Evolutionary conservation across 2,113 vertebrate species (phyloP), one percentile per base, ranked within the genome.

Genomic region (Triplophysa dalaica): DNA sequence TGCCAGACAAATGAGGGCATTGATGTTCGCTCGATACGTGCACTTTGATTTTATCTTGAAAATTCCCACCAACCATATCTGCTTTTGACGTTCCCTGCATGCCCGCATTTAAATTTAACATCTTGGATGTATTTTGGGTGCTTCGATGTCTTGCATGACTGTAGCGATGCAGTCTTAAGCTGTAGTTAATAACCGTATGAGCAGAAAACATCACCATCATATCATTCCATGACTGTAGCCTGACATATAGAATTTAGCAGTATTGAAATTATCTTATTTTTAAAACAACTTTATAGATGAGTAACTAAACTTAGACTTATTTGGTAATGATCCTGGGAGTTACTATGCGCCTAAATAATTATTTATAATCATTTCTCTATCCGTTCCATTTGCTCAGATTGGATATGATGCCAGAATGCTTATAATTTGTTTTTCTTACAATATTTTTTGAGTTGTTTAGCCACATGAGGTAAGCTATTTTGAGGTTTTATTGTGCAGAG

Each of bases 1-100:
- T 41, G 58, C 0, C 4, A 38, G 74, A 43, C 66, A 67, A n/a
- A 77, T 54, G 14, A 83, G 75, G 77, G 75, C 80, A 21, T 2
- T 62, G 48, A 70, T 8, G 19, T 82, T 86, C 84, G 74, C 80
- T 65, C 17, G n/a, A 69, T 62, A 6, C 82, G 81, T 78, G 54
- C 81, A 38, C 63, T 65, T 41, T 75, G 16, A 21, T 70, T 54
- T 8, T n/a, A 58, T 62, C 54, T 11, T 87, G 41, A 50, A 78
- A 64, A 72, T 69, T 85, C 73, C 83, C 10, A 45, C 16, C 54
- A 7, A 50, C 43, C n/a, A 21, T 50, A 21, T 54, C 24, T 70
- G 2, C 13, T 24, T 22, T 45, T 12, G 21, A 12, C 21, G 3
- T 24, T 21, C 9, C 1, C 26, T 16, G 19, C 66, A 43, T 56